These are phyloP conservation scores for Linyphia triangularis DNA, from an alignment of 2,888 invertebrate species.

Conservation along the genomic window DNA sequence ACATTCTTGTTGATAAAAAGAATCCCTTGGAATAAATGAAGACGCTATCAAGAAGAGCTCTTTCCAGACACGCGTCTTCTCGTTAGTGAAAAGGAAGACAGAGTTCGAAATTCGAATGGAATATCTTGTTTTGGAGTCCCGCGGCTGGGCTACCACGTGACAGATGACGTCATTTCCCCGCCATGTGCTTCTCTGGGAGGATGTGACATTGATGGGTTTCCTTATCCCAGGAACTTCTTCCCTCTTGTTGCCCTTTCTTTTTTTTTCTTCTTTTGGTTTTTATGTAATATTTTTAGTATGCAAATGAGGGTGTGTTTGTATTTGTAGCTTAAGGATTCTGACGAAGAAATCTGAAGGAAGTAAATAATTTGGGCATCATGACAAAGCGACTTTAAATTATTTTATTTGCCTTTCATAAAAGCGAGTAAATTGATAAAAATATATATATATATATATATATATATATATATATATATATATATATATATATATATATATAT, in stretches of 20 bases:
- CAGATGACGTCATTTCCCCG: slow-evolving; percentile 62
- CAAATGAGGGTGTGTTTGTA: too few relatives aligned
- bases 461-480: too few relatives aligned
- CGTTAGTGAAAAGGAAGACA: background rate
- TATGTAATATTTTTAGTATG: too few relatives aligned
- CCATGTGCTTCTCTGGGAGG: slow-evolving; percentile 52
- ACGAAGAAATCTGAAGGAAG: too few relatives aligned
- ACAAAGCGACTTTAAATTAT: too few relatives aligned
- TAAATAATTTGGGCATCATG: too few relatives aligned
- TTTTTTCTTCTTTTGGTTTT: too few relatives aligned
- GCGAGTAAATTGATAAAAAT: too few relatives aligned
- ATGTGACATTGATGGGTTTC: slow-evolving; percentile 40
- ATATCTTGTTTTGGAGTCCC: slow-evolving; percentile 68
- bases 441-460: too few relatives aligned
- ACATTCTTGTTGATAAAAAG: background rate
- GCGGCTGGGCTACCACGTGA: slow-evolving; percentile 58
- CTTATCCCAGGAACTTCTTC: background rate
- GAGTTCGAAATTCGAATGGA: slow-evolving; percentile 9
- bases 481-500: too few relatives aligned
- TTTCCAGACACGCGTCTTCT: background rate
- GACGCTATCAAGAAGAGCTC: background rate
- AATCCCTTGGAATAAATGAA: background rate
- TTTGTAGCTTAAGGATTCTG: too few relatives aligned
- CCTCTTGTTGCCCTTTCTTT: background rate
- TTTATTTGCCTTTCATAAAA: too few relatives aligned